These are phyloP conservation scores for Melanchra persicariae DNA, from an alignment of 2,888 invertebrate species.

Conservation along the genomic window DNA sequence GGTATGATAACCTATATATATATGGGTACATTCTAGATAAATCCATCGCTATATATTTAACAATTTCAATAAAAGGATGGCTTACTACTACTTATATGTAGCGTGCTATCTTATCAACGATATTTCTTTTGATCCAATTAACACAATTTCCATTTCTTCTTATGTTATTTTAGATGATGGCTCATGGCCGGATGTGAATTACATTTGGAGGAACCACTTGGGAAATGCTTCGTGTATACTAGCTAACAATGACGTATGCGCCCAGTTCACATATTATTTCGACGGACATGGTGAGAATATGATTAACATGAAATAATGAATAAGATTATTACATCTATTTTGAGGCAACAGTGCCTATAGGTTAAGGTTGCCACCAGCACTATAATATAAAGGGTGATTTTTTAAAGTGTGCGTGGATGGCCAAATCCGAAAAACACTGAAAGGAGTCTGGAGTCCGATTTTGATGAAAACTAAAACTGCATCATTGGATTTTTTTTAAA, in stretches of 20 bases:
- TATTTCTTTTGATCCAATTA: no score
- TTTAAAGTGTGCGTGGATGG: no score
- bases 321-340: neutral
- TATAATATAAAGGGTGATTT: no score
- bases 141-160: neutral
- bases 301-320: neutral
- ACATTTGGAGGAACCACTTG: conserved; percentile 91
- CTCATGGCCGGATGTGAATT: conserved; percentile 91
- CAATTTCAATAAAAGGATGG: neutral
- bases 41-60: neutral
- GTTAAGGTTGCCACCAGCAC: no score
- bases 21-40: neutral
- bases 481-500: no score
- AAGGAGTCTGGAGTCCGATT: no score
- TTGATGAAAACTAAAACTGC: no score
- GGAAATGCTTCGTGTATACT: conserved; percentile 90
- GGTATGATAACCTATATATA: no score
- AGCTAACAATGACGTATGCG: conserved; percentile 91
- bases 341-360: no score
- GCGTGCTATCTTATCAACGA: no score
- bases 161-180: conserved; percentile 89
- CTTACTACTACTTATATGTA: neutral
- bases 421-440: no score
- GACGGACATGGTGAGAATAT: conserved; percentile 90
- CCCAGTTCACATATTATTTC: conserved; percentile 92